phyloP scores from a whole-genome alignment of 2,113 vertebrate species.

The Mus spicilegus region DNA sequence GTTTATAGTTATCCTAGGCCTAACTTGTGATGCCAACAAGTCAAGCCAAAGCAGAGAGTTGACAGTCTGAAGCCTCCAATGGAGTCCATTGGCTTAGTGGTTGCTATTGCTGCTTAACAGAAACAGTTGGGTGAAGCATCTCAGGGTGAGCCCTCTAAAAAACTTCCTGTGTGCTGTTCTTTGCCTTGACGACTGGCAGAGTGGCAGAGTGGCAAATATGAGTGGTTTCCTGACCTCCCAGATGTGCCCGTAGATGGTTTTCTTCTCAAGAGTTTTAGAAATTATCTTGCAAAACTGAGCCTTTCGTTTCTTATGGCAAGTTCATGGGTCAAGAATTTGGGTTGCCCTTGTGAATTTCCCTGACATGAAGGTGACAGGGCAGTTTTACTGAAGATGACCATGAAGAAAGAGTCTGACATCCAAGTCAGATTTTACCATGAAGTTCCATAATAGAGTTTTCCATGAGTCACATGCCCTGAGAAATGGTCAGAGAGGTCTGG shows the following conservation, averaged over 20 bases:
- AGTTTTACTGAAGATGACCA: not conserved
- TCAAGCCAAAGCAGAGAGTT: not conserved
- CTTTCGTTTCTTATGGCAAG: not conserved
- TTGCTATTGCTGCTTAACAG: not conserved
- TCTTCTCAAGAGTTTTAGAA: constrained; percentile 1
- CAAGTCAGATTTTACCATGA: not conserved
- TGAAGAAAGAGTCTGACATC: not conserved
- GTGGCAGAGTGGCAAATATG: not conserved
- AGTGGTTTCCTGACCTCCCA: not conserved
- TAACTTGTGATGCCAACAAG: not conserved
- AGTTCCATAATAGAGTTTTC: not conserved
- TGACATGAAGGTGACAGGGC: not conserved
- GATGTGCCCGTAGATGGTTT: not conserved
- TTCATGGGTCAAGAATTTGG: not conserved
- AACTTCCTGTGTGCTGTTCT: not conserved
- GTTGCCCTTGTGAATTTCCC: not conserved
- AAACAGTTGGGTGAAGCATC: constrained; percentile 12
- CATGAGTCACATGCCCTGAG: not conserved
- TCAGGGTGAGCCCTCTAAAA: not conserved
- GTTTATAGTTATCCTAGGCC: not conserved
- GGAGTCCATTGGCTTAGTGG: not conserved
- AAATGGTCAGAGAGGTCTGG: not conserved
- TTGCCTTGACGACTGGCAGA: not conserved
- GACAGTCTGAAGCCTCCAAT: not conserved
- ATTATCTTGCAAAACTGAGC: constrained; percentile 23